These are phyloP conservation scores for Sebastes vulpes DNA, from an alignment of 2,797 vertebrate species.

Conservation along the genomic window DNA sequence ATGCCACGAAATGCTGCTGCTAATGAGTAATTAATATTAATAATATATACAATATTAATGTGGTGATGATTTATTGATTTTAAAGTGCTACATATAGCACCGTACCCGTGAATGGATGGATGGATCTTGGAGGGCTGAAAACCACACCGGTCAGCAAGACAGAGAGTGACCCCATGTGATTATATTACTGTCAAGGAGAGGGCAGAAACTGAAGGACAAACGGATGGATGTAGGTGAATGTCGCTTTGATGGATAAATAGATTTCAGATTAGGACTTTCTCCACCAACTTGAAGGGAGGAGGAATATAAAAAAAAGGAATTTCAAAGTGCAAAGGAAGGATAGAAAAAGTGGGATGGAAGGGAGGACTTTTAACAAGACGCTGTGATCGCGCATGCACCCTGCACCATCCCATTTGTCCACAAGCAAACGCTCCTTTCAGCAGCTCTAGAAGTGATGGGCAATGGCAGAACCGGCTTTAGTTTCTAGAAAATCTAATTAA, in stretches of 20 bases:
- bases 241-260: too few species aligned
- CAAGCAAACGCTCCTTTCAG: not conserved
- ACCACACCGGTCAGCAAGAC: not conserved
- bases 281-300: not conserved
- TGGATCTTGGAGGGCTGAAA: not conserved
- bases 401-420: constrained; percentile 7
- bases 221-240: not conserved
- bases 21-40: not conserved
- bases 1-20: not conserved
- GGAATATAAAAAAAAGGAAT: not conserved
- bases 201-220: constrained; percentile 12
- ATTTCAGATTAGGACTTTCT: too few species aligned
- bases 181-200: not conserved
- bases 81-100: constrained; percentile 1
- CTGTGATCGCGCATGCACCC: constrained; percentile 38
- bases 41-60: not conserved
- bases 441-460: not conserved
- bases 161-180: constrained; percentile 4
- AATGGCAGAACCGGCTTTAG: not conserved
- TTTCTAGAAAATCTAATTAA: not conserved
- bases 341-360: constrained; percentile 13
- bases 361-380: constrained; percentile 2
- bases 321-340: constrained; percentile 24
- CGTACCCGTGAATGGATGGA: not conserved
- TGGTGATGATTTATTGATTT: constrained; percentile 14